These are phyloP conservation scores for Agrochola macilenta DNA, from an alignment of 2,888 invertebrate species.

Conservation along the genomic window DNA sequence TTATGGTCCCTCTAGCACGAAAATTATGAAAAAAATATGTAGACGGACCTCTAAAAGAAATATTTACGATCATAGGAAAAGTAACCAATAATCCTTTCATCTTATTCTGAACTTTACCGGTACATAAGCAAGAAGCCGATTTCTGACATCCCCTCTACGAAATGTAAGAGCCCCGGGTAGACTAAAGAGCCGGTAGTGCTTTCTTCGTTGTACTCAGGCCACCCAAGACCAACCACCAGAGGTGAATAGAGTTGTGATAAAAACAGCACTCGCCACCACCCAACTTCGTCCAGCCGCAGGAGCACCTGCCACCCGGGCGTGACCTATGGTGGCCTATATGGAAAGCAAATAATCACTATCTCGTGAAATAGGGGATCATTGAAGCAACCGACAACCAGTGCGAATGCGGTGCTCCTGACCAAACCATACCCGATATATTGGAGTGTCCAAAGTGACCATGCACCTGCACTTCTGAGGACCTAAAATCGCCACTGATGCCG, in stretches of 20 bases:
- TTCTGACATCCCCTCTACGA: background rate
- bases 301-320: too few relatives aligned
- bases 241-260: too few relatives aligned
- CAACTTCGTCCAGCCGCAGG: too few relatives aligned
- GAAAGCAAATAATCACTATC: background rate
- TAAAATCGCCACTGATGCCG: background rate
- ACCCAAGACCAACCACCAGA: background rate
- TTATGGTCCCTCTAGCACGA: background rate
- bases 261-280: too few relatives aligned
- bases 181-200: background rate
- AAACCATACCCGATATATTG: background rate
- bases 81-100: background rate
- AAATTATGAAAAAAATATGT: background rate
- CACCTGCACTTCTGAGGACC: background rate
- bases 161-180: too few relatives aligned
- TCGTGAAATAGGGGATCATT: background rate
- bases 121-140: background rate
- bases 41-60: background rate
- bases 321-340: too few relatives aligned
- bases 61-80: background rate
- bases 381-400: background rate
- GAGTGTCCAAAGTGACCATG: background rate
- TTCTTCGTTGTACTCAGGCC: too few relatives aligned
- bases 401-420: background rate
- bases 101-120: background rate